Evolutionary conservation across 2,888 invertebrate species (phyloP).

Genomic region (Autographa pulchrina): DNA sequence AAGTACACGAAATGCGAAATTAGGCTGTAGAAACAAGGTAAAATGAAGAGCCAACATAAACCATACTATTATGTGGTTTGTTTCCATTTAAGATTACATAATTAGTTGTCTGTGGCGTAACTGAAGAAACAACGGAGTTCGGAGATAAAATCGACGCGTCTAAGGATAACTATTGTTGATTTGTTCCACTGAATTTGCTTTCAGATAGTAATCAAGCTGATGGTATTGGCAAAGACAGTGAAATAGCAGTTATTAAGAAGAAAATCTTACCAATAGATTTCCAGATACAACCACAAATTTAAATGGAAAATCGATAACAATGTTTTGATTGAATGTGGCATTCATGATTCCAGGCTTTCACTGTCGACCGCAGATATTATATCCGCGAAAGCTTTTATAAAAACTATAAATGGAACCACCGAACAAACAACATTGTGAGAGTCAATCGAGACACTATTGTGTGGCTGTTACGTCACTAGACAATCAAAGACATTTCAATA

Average conservation of each 20-base stretch:
- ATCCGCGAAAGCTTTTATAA: constrained; percentile 67
- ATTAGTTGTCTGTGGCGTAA: constrained; percentile 61
- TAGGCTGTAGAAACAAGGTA: constrained; percentile 18
- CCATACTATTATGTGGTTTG: constrained; percentile 46
- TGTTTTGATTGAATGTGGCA: constrained; percentile 60
- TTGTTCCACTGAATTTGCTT: constrained; percentile 66
- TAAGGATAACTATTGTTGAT: constrained; percentile 72
- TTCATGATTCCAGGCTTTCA: constrained; percentile 66
- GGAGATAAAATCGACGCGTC: constrained; percentile 51
- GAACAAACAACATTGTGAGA: constrained; percentile 52
- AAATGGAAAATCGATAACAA: constrained; percentile 50
- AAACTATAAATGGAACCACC: constrained; percentile 62
- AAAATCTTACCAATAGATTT: constrained; percentile 34
- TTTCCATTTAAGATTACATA: constrained; percentile 59
- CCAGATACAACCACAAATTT: constrained; percentile 51
- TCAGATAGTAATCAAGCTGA: constrained; percentile 28
- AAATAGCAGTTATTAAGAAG: constrained; percentile 15
- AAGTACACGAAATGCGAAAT: constrained; percentile 27
- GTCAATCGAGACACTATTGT: constrained; percentile 53
- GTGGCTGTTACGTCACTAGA: constrained; percentile 48
- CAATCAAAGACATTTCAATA: constrained; percentile 46
- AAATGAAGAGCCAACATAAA: constrained; percentile 42
- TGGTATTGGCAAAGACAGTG: constrained; percentile 18
- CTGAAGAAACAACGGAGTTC: constrained; percentile 66
- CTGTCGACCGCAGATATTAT: constrained; percentile 68